Conservation (phyloP, 2,888 invertebrate species). For the Plemyria rubiginata region DNA sequence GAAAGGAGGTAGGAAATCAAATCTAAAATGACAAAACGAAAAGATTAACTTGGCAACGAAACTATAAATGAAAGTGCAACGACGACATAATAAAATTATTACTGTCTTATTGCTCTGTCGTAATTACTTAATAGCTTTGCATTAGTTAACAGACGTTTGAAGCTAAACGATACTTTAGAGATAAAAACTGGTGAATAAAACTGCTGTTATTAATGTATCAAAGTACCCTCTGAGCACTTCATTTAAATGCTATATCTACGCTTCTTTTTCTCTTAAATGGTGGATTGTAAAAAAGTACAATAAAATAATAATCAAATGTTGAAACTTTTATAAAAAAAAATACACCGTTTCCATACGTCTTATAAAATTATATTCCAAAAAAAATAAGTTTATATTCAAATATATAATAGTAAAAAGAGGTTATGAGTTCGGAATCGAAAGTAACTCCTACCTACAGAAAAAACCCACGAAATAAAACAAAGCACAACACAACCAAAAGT, state of each 20-base stretch:
- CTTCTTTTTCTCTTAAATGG: too few species aligned
- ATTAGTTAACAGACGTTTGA: neutral
- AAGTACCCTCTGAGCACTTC: too few species aligned
- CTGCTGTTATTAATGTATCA: too few species aligned
- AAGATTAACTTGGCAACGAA: slow-evolving; percentile 11
- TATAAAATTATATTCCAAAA: too few species aligned
- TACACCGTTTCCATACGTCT: too few species aligned
- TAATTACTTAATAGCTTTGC: neutral
- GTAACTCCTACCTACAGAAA: neutral
- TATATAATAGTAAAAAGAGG: too few species aligned
- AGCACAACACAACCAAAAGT: neutral
- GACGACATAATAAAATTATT: neutral
- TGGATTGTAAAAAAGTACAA: too few species aligned
- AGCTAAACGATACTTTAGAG: neutral
- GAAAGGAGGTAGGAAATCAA: slow-evolving; percentile 4
- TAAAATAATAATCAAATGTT: too few species aligned
- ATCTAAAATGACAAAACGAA: neutral
- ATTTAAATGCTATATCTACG: too few species aligned
- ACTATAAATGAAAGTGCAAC: neutral
- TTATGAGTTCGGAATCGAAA: neutral
- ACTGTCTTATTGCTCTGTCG: neutral
- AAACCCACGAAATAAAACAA: neutral
- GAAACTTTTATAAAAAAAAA: too few species aligned
- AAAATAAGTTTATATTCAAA: too few species aligned
- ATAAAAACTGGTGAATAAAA: neutral